Evolutionary conservation across 2,797 vertebrate species (phyloP).

Genomic region (Pseudochirops corinnae): DNA sequence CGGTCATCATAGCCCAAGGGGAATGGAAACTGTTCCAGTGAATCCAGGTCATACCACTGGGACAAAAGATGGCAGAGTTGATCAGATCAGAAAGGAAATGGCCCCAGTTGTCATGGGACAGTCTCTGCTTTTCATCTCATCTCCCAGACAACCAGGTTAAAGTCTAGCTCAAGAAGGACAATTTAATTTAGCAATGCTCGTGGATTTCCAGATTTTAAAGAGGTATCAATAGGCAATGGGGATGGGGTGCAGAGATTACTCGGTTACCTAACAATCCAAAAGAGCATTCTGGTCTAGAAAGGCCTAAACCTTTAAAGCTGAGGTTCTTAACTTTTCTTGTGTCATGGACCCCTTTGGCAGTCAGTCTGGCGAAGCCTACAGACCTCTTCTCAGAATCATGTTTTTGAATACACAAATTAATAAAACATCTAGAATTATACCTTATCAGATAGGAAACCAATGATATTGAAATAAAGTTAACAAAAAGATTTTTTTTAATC

Average conservation of each 20-base stretch:
- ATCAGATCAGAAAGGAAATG: neutral
- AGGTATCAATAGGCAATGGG: neutral
- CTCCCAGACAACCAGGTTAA: neutral
- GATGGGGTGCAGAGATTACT: neutral
- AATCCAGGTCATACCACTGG: slow-evolving; percentile 95
- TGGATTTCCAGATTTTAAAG: neutral
- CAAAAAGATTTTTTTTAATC: neutral
- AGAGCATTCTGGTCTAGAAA: neutral
- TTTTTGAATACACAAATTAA: neutral
- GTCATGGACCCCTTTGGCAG: neutral
- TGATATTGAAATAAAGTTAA: neutral
- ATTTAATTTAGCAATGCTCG: neutral
- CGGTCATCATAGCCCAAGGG: slow-evolving; percentile 89
- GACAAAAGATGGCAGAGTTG: neutral
- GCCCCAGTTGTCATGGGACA: fast-evolving
- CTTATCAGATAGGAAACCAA: neutral
- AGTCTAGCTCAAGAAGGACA: neutral
- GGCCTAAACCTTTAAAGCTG: neutral
- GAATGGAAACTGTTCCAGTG: slow-evolving; percentile 89
- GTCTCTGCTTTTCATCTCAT: neutral
- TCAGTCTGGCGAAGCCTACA: neutral
- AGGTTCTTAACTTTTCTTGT: neutral
- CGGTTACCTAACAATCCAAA: neutral
- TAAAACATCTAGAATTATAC: neutral
- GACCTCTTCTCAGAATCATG: neutral